Base-by-base conservation (phyloP, 1,140 invertebrate genomes). In the Drosophila punjabiensis region DNA sequence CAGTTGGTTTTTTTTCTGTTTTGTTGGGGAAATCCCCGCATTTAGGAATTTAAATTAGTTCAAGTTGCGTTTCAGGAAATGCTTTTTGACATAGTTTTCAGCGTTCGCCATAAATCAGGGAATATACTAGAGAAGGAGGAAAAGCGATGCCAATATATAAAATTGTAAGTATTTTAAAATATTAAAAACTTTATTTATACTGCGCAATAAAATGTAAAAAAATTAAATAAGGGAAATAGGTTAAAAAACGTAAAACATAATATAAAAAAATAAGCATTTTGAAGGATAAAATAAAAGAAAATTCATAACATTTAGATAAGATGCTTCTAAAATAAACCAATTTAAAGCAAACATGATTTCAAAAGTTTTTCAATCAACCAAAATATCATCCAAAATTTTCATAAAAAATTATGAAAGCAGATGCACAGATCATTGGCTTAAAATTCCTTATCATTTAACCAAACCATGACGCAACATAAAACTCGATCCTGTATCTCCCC, bases 21-120 rank as follows among this genome's bases (percentile, higher is more conserved):
- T 37, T 16, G 33, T 16, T 39, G 55, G 73, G 68, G 52, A 81
- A 80, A 79, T 78, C 70, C 62, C 32, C 53, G 43, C 50, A 33
- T 28, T 63, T n/a, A 83, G 77, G 86, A 90, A 89, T 89, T 89
- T 89, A 89, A 89, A 89, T 89, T 89, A 89, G 85, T 88, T 81
- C 68, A 71, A 81, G 53, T 45, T 60, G 86, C 86, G 85, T 65
- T 74, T 82, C 65, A 76, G 85, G 70, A 89, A 90, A 89, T 69
- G 81, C 75, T 61, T 76, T 88, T 79, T 89, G 79, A 77, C 81
- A 85, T 89, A 90, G 86, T 85, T 89, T 90, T 76, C 52, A 63
- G 32, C 16, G 39, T 33, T n/a, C 3, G 33, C 11, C 35, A 89
- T 89, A 89, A 89, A 89, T 89, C 85, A 89, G 18, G 8, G 43